Conservation (phyloP, 2,888 invertebrate genomes). For the Hemaris fuciformis region DNA sequence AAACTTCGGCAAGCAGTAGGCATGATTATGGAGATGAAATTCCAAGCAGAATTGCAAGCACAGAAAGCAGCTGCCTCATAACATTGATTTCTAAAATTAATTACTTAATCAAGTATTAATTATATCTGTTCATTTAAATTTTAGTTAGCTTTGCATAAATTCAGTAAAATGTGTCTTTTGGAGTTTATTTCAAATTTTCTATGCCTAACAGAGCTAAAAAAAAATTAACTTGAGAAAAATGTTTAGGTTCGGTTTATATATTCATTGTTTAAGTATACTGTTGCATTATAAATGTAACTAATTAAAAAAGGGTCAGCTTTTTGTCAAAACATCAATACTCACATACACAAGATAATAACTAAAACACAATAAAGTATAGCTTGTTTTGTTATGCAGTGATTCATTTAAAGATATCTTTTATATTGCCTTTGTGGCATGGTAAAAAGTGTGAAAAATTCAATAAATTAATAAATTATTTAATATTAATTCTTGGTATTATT, state of each 20-base stretch:
- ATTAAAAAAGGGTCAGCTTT: too few species aligned
- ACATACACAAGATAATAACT: too few species aligned
- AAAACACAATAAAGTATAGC: too few species aligned
- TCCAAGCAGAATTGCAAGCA: constrained; percentile 78
- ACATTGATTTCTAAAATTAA: constrained; percentile 28
- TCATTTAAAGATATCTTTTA: not conserved
- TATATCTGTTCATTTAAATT: not conserved
- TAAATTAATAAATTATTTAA: not conserved
- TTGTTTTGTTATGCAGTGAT: not conserved
- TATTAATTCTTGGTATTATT: not conserved
- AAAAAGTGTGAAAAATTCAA: not conserved
- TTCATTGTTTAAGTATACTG: too few species aligned
- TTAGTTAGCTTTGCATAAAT: constrained; percentile 12
- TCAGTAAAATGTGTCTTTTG: constrained; percentile 7
- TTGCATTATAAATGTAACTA: too few species aligned
- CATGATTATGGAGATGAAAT: constrained; percentile 88
- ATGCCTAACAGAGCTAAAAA: too few species aligned
- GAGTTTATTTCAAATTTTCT: not conserved
- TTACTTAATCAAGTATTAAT: not conserved
- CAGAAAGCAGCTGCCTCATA: constrained; percentile 64
- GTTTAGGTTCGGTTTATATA: too few species aligned
- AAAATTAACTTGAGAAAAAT: too few species aligned
- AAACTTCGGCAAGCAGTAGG: constrained; percentile 89
- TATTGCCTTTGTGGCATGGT: not conserved
- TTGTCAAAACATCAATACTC: too few species aligned